Conservation (phyloP, 2,888 invertebrate species). For the Eupeodes latifasciatus region DNA sequence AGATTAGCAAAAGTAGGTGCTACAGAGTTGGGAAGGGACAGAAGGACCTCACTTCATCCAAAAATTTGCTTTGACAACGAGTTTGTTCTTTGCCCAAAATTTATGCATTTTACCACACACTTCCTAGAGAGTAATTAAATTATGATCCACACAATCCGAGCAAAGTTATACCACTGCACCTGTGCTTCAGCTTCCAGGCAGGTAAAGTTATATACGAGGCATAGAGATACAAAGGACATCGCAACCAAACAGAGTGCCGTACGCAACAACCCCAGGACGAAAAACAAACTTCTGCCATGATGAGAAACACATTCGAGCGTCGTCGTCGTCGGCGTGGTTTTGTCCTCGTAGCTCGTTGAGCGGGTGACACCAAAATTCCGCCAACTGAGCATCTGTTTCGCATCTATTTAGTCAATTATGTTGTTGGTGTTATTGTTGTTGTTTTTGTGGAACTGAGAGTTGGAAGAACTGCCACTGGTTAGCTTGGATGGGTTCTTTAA, state of each 20-base stretch:
- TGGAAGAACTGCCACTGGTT: background rate
- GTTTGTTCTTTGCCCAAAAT: constrained; percentile 37
- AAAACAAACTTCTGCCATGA: constrained; percentile 62
- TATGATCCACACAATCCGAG: constrained; percentile 72
- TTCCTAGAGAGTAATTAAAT: constrained; percentile 71
- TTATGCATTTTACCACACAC: constrained; percentile 52
- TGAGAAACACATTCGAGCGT: background rate
- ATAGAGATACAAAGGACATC: constrained; percentile 50
- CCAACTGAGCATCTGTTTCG: constrained; percentile 66
- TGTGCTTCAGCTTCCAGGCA: constrained; percentile 36
- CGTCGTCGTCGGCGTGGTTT: too few species aligned
- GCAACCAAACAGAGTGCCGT: constrained; percentile 6
- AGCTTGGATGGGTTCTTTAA: constrained; percentile 47
- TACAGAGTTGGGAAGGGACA: background rate
- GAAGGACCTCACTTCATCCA: background rate
- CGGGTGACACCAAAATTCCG: constrained; percentile 51
- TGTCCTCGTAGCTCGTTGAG: background rate
- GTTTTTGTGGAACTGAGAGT: background rate
- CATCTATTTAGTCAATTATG: constrained; percentile 69
- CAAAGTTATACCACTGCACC: constrained; percentile 68
- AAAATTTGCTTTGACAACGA: constrained; percentile 21
- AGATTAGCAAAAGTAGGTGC: constrained; percentile 8
- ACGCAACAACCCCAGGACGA: constrained; percentile 21
- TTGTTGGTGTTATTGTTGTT: constrained; percentile 39
- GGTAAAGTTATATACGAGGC: background rate